phyloP scores from a whole-genome alignment of 2,888 invertebrate species.

The Anthoptus insignis region DNA sequence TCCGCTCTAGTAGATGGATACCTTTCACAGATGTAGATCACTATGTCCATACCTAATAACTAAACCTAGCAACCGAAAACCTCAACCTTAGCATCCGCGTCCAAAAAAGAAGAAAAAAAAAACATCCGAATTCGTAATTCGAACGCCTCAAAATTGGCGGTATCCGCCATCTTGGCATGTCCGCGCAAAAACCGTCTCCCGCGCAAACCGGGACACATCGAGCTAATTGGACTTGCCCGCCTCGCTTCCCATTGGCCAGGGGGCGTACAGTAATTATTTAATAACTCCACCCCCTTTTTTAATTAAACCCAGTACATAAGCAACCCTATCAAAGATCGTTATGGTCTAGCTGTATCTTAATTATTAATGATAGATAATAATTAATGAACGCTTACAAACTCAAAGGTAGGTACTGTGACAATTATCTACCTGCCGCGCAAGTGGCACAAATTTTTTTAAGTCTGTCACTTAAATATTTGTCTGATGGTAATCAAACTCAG shows the following conservation, averaged over 20 bases:
- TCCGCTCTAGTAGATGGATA: too few relatives aligned
- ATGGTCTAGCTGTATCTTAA: background rate
- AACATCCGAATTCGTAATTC: slow-evolving; percentile 12
- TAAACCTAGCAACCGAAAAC: background rate
- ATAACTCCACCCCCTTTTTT: slow-evolving; percentile 81
- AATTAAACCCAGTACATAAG: slow-evolving; percentile 61
- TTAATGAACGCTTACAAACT: too few relatives aligned
- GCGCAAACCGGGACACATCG: slow-evolving; percentile 56
- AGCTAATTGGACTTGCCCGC: slow-evolving; percentile 75
- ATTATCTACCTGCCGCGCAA: too few relatives aligned
- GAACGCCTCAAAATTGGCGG: slow-evolving; percentile 23
- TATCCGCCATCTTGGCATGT: slow-evolving; percentile 43
- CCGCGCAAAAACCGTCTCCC: slow-evolving; percentile 49
- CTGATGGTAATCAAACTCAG: too few relatives aligned
- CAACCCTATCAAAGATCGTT: slow-evolving; percentile 5
- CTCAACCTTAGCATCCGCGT: background rate
- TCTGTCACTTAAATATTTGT: too few relatives aligned
- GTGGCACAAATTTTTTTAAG: too few relatives aligned
- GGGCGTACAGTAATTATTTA: slow-evolving; percentile 81
- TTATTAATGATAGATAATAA: too few relatives aligned
- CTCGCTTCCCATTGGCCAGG: slow-evolving; percentile 72
- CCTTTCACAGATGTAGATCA: too few relatives aligned
- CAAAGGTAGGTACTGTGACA: too few relatives aligned
- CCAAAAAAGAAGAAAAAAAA: background rate
- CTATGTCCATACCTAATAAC: background rate